Evolutionary conservation across 2,797 vertebrate species (phyloP).

Genomic region (Eupleurogrammus muticus): DNA sequence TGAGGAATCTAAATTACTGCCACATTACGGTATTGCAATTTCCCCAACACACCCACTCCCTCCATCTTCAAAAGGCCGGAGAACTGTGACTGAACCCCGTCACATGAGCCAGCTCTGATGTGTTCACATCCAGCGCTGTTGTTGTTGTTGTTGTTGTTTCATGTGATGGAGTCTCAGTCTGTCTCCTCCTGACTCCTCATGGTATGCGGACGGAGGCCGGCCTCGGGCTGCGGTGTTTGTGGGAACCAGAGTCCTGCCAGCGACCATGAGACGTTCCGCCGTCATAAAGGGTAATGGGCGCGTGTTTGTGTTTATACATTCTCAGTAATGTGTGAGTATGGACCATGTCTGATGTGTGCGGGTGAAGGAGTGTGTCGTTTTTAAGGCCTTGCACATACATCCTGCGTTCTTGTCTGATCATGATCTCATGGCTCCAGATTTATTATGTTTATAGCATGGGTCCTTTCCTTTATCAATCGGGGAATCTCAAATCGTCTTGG

Average conservation of each 20-base stretch:
- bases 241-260: constrained; percentile 51
- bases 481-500: constrained; percentile 22
- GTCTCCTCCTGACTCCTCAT: constrained; percentile 57
- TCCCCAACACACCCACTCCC: constrained; percentile 26
- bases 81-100: constrained; percentile 59
- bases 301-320: constrained; percentile 46
- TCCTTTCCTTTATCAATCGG: constrained; percentile 46
- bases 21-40: constrained; percentile 67
- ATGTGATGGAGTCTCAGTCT: constrained; percentile 30
- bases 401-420: constrained; percentile 25
- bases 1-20: constrained; percentile 71
- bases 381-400: constrained; percentile 9
- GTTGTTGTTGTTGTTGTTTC: constrained; percentile 66
- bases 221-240: constrained; percentile 39
- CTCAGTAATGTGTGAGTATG: background rate
- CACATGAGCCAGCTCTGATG: constrained; percentile 39
- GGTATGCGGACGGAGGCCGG: constrained; percentile 41
- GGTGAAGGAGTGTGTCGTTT: constrained; percentile 6
- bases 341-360: constrained; percentile 17
- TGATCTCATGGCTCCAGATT: constrained; percentile 25
- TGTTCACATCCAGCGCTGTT: constrained; percentile 52
- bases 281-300: constrained; percentile 35
- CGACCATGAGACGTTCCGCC: constrained; percentile 34
- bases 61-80: constrained; percentile 33
- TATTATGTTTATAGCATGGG: constrained; percentile 26